phyloP scores from a whole-genome alignment of 2,797 vertebrate genomes.

The Tragelaphus oryx region DNA sequence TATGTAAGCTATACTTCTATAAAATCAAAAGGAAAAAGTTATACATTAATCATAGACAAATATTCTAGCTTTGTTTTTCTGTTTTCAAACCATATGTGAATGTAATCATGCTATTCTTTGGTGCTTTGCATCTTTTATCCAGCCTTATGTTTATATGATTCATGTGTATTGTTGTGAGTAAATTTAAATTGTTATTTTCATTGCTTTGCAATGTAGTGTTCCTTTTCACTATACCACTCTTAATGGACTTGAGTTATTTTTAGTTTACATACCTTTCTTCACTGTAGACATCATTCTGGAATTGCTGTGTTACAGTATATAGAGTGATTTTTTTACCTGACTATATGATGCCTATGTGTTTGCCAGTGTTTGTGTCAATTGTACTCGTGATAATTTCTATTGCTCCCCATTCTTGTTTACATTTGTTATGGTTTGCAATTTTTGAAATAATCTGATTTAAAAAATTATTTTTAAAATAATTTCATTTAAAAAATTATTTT shows the following conservation, averaged over 20 bases:
- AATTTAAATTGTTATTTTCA: background rate
- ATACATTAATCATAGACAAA: background rate
- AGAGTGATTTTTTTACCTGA: background rate
- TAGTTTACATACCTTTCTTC: background rate
- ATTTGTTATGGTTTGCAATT: background rate
- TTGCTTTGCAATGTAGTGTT: background rate
- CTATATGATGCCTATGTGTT: background rate
- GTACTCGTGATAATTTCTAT: background rate
- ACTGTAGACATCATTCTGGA: background rate
- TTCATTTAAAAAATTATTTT: background rate
- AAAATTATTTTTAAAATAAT: background rate
- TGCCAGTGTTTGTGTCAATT: background rate
- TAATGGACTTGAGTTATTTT: background rate
- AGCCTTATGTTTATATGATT: background rate
- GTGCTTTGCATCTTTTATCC: background rate
- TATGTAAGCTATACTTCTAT: background rate
- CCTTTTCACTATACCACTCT: background rate
- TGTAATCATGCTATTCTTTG: background rate
- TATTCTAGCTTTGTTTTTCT: background rate
- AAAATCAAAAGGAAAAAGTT: background rate
- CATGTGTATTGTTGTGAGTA: background rate
- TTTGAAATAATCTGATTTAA: background rate
- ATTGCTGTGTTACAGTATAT: background rate
- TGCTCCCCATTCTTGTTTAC: background rate
- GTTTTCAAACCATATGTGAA: background rate